phyloP scores from a whole-genome alignment of 1,140 invertebrate species.

The Acromyrmex echinatior region DNA sequence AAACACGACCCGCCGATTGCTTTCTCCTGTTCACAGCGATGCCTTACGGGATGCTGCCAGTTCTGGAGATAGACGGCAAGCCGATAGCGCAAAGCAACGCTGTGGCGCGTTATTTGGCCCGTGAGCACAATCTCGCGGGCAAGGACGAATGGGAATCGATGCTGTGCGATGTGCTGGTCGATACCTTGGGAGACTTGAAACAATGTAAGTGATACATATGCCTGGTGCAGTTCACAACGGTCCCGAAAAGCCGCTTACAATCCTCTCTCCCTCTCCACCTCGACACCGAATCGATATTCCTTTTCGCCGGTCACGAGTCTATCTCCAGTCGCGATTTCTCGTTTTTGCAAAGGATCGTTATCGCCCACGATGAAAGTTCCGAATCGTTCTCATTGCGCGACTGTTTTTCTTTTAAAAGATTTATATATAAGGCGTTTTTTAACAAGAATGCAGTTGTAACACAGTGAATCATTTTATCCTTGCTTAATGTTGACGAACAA shows the following conservation, averaged over 20 bases:
- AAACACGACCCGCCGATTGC: constrained; percentile 16
- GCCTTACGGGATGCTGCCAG: constrained; percentile 90
- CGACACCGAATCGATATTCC: constrained; percentile 8
- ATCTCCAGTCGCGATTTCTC: not conserved
- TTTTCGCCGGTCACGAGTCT: constrained; percentile 1
- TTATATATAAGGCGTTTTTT: too few species aligned
- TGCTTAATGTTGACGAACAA: too few species aligned
- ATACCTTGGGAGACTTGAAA: constrained; percentile 88
- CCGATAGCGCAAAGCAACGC: constrained; percentile 89
- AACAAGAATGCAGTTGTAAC: too few species aligned
- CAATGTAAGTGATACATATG: constrained; percentile 81
- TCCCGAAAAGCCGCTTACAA: constrained; percentile 9
- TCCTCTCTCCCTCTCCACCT: not conserved
- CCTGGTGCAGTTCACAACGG: not conserved
- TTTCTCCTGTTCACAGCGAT: constrained; percentile 79
- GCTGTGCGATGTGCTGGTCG: constrained; percentile 88
- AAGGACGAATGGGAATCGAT: constrained; percentile 89
- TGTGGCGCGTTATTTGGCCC: constrained; percentile 90
- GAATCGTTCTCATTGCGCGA: not conserved
- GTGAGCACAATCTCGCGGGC: constrained; percentile 88
- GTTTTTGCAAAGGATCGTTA: not conserved
- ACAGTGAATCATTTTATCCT: too few species aligned
- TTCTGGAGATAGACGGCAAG: constrained; percentile 90
- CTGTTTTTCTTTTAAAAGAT: too few species aligned
- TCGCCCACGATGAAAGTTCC: not conserved